Evolutionary conservation across 2,888 invertebrate species (phyloP), one percentile per base, ranked within the genome.

Genomic region (Acanthococcus lagerstroemiae): DNA sequence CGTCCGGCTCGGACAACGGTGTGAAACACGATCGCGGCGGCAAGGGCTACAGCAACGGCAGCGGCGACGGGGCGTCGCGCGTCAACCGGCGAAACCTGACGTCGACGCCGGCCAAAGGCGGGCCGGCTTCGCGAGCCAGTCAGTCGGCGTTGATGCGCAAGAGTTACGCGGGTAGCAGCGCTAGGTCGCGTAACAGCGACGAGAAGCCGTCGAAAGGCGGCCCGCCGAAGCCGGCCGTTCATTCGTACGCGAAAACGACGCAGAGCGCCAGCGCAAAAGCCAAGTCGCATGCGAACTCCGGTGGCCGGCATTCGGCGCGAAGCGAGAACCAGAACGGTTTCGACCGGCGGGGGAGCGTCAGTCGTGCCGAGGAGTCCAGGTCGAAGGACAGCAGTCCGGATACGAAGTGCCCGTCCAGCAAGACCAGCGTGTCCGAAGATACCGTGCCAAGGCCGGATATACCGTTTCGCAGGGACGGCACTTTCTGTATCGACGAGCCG

Each of bases 401-500:
- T 17, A 52, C 63, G 1, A 63, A 63, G 52, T 54, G 54, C 25
- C 50, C 25, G 17, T 52, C 63, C 52, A 48, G 30, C 37, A 63
- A 27, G 3, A 63, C 30, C 17, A 63, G 63, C 44, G 17, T 37
- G 19, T 63, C 63, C 22, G 63, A 63, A 22, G 63, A 63, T 17
- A 44, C 54, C 6, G 55, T 19, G n/a, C n/a, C 19, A 19, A 63
- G 44, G 44, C 63, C 63, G n/a, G 52, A 63, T 44, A 26, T 63
- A 24, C 63, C 63, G 17, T 63, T 63, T 17, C 30, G 63, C 22
- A 52, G 63, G 3, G 63, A 63, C 22, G 85, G 84, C 19, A 88
- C 88, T 0, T 87, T 87, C 73, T 76, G 86, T 19, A 87, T 87
- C 74, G 87, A 87, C 70, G 86, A 87, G 74, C 86, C 87, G 0